These are phyloP conservation scores for Protodeltote pygarga DNA, from an alignment of 2,888 invertebrate genomes.

Conservation along the genomic window DNA sequence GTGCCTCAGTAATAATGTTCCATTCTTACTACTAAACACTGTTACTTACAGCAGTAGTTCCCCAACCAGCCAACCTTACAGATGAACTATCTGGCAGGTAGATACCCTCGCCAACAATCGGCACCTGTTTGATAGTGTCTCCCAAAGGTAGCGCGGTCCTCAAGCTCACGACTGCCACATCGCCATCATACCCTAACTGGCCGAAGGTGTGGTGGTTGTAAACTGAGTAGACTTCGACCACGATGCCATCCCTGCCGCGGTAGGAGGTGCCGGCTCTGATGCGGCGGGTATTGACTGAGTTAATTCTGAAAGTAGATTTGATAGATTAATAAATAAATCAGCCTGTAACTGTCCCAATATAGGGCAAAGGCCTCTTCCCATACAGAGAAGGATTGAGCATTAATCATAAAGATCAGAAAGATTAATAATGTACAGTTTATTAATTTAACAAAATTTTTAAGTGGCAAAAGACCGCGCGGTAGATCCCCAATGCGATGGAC, in stretches of 20 bases:
- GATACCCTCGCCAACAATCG: conserved; percentile 38
- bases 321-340: not conserved
- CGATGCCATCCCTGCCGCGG: conserved; percentile 34
- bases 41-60: conserved; percentile 46
- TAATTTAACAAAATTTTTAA: no score
- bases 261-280: conserved; percentile 47
- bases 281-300: conserved; percentile 22
- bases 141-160: conserved; percentile 12
- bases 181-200: conserved; percentile 23
- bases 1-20: no score
- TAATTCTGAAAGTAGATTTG: conserved; percentile 32
- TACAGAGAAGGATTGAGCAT: not conserved
- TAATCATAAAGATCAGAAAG: no score
- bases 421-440: no score
- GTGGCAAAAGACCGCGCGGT: no score
- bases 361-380: no score
- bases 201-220: conserved; percentile 40
- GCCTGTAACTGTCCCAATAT: no score
- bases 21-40: not conserved
- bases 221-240: conserved; percentile 13
- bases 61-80: conserved; percentile 44
- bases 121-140: conserved; percentile 17
- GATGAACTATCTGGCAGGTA: conserved; percentile 26
- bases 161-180: conserved; percentile 40
- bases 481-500: no score